Base-by-base conservation (phyloP, 2,113 vertebrate genomes). In the Emydocephalus ijimae region DNA sequence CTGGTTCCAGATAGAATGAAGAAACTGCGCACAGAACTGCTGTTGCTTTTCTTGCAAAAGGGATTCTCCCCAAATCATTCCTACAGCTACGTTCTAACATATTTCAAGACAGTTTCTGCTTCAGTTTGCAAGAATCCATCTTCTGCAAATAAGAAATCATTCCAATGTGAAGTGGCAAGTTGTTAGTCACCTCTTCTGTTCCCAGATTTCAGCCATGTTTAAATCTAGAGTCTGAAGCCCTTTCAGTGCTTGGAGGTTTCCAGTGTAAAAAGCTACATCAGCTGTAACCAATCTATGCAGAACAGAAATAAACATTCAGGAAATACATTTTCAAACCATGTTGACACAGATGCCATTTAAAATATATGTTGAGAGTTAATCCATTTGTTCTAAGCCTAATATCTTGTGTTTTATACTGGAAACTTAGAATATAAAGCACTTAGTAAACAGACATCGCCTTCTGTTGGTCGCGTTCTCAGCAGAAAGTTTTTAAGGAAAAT, bases 121-220 rank as follows among this genome's bases (percentile, higher is more conserved):
- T 94, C 64, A 93, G 93, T 88, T 95, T 92, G 93, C 43, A 55
- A 94, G 92, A 92, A 94, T 95, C 96, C 93, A 12, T 95, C 92
- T 97, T 94, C 50, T 94, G 94, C 94, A 95, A n/a, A 93, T 92
- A 96, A 91, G 91, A 92, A 96, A 92, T 91, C 45, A 87, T 95
- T 90, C 90, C 93, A 88, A 20, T 93, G 94, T 93, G 94, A 94
- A 94, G 95, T 96, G 94, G 95, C 95, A 94, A 93, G 89, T 93
- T 89, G 90, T 93, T 87, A 92, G 98, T 99, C 99, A 99, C 98
- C 99, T 99, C 98, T 99, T 99, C 98, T 99, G 98, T 97, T 99
- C 99, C 99, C 99, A 99, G 95, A 99, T 99, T 96, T 99, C 99
- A 0, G 97, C 98, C 99, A 99, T 99, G 97, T 99, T 99, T 94